Evolutionary conservation across 1,140 invertebrate genomes (phyloP), one percentile per base, ranked within the genome.

Genomic region (Periplaneta americana): DNA sequence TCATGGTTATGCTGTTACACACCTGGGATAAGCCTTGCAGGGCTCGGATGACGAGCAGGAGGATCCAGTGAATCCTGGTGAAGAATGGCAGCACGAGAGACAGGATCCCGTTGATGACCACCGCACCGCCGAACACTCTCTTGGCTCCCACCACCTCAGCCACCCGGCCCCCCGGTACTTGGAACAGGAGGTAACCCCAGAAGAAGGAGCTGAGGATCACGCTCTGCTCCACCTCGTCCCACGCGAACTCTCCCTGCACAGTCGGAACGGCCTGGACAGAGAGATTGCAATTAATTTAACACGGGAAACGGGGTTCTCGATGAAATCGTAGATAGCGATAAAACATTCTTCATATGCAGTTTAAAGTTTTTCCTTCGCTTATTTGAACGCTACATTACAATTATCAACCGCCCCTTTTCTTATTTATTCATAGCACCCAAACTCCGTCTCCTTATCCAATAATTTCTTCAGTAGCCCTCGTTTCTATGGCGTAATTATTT

Each of bases 111-210:
- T 91, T 90, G 9, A 89, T 79, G 15, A 91, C 83, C 80, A 92
- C 87, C 5, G 89, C 88, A 9, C 84, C 81, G 22, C 87, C 88
- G 37, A 91, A 88, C 15, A 91, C 86, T 66, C 86, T 84, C 82
- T 90, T 90, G 2, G 85, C 86, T 18, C 88, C 87, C 57, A 85
- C 84, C n/a, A 85, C 83, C 82, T 90, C 89, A 15, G 87, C 87
- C 17, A 90, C 35, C 13, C 87, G 85, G n/a, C 90, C 90, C 22
- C 89, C 91, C 13, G 90, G 88, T 22, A 91, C 85, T 85, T 91
- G 91, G 0, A 88, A 88, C 2, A 88, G 35, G 13, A 90, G 84
- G 84, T 91, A 91, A 17, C 90, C 90, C 84, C 88, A 88, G 85
- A 90, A 91, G 84, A 90, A 91, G 18, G 89, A 83, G 3, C 88